phyloP scores from a whole-genome alignment of 2,113 vertebrate genomes.

The Butastur rufipennis region DNA sequence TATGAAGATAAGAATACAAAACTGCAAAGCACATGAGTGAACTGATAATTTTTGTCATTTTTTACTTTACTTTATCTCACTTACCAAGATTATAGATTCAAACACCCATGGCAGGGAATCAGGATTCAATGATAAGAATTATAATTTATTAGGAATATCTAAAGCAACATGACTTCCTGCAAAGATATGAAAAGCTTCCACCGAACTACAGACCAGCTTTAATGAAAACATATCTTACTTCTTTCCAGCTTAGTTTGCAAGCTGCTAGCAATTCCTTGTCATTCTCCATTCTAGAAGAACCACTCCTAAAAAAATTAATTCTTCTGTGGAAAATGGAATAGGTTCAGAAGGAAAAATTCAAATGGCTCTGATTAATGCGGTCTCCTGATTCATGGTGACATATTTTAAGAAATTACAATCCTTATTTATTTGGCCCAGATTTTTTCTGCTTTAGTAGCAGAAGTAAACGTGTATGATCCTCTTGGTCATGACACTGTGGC shows the following conservation, averaged over 20 bases:
- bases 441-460: not conserved
- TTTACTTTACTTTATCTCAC: not conserved
- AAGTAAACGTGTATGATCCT: not conserved
- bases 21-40: not conserved
- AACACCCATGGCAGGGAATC: not conserved
- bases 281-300: not conserved
- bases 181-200: not conserved
- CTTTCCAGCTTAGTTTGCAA: not conserved
- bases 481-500: not conserved
- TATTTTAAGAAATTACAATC: not conserved
- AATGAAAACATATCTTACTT: not conserved
- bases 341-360: not conserved
- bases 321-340: not conserved
- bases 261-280: not conserved
- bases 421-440: not conserved
- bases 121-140: not conserved
- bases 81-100: not conserved
- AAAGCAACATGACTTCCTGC: not conserved
- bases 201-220: not conserved
- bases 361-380: not conserved
- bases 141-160: not conserved
- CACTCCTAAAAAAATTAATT: not conserved
- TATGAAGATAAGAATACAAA: not conserved
- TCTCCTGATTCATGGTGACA: not conserved
- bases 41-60: not conserved